Evolutionary conservation across 1,140 invertebrate species (phyloP).

Genomic region (Tenebrio molitor): DNA sequence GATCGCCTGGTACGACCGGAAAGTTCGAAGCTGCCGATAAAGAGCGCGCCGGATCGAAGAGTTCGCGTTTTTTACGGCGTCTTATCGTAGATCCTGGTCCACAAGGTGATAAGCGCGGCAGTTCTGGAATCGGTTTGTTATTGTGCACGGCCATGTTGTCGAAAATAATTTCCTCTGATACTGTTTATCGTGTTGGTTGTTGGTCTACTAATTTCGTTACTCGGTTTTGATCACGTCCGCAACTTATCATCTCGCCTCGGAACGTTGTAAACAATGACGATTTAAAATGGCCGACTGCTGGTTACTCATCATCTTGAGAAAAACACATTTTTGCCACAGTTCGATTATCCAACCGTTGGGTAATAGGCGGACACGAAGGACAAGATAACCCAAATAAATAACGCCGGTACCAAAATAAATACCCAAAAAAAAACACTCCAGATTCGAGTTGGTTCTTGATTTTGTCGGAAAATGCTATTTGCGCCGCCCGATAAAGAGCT

Average conservation of each 20-base stretch:
- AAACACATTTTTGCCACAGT: too few relatives aligned
- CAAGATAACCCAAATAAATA: too few relatives aligned
- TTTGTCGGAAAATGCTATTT: not conserved
- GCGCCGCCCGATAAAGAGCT: too few relatives aligned
- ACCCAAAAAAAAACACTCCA: not conserved
- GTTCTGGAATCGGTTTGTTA: too few relatives aligned
- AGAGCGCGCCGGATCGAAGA: not conserved
- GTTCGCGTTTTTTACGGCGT: not conserved
- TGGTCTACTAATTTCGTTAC: constrained; percentile 36
- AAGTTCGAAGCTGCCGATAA: constrained; percentile 14
- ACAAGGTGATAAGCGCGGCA: too few relatives aligned
- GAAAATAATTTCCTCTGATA: constrained; percentile 37
- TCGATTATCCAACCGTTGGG: too few relatives aligned
- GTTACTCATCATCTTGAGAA: too few relatives aligned
- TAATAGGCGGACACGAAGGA: too few relatives aligned
- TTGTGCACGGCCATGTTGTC: constrained; percentile 26
- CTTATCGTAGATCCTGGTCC: constrained; percentile 25
- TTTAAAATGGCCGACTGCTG: not conserved
- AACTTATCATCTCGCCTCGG: not conserved
- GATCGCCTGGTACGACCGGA: too few relatives aligned
- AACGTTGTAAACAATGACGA: constrained; percentile 30
- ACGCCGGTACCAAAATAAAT: too few relatives aligned
- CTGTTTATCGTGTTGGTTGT: constrained; percentile 28
- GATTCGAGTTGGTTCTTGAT: not conserved
- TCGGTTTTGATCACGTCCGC: constrained; percentile 32